Conservation (phyloP, 2,888 invertebrate species). For the Trichopoda pennipes region DNA sequence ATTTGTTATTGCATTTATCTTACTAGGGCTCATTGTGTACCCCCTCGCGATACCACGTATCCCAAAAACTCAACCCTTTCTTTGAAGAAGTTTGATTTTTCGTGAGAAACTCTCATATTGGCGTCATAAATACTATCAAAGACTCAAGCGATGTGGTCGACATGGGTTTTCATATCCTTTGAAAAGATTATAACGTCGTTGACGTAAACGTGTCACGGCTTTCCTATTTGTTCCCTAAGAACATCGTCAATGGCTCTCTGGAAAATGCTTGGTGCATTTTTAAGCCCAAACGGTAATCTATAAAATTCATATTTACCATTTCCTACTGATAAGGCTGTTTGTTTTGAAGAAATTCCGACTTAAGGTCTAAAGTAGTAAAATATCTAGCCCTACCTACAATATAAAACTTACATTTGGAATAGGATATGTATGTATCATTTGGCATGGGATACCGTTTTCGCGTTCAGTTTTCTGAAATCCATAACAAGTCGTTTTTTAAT, state of each 20-base stretch:
- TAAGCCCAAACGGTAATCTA: no score
- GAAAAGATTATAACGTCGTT: not conserved
- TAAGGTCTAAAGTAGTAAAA: slow-evolving; percentile 37
- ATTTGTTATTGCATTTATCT: not conserved
- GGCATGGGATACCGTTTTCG: slow-evolving; percentile 1
- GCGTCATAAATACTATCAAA: not conserved
- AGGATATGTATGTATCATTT: slow-evolving; percentile 38
- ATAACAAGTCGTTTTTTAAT: slow-evolving; percentile 11
- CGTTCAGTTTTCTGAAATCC: slow-evolving; percentile 32
- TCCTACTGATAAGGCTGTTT: slow-evolving; percentile 30
- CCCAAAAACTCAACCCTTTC: no score
- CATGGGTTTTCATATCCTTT: slow-evolving; percentile 9
- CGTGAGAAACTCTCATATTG: no score
- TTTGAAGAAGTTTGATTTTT: slow-evolving; percentile 60
- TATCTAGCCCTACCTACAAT: slow-evolving; percentile 21
- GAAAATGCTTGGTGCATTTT: slow-evolving; percentile 24
- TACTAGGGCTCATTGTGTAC: not conserved
- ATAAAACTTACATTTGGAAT: slow-evolving; percentile 2
- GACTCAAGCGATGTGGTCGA: not conserved
- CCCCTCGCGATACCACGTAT: no score
- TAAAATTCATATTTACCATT: no score
- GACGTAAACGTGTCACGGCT: not conserved
- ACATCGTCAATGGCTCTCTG: no score
- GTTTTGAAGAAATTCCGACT: slow-evolving; percentile 27
- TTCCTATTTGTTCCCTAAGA: no score